Evolutionary conservation across 2,797 vertebrate genomes (phyloP), one percentile per base, ranked within the genome.

Genomic region (Lycodopsis pacificus): DNA sequence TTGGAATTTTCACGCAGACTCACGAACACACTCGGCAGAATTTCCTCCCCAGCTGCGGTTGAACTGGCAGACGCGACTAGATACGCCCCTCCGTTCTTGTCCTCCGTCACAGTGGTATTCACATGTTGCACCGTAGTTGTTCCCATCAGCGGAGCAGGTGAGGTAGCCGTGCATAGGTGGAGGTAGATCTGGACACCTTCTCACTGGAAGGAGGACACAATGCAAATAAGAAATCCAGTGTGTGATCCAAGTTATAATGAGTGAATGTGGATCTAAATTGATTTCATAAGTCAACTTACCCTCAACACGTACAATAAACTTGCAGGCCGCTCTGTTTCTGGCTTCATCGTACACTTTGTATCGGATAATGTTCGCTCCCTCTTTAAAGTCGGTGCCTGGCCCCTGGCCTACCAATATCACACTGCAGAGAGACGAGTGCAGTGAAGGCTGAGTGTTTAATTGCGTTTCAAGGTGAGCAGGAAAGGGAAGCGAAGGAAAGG

Each of bases 241-340:
- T 38, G 65, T 38, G 34, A 25, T 53, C 44, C n/a, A 5, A 25
- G 59, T 32, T 61, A 8, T 46, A 38, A 57, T n/a, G 36, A 56
- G 34, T 11, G 44, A 10, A 57, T 30, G 4, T 48, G 34, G 10
- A 56, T 72, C 44, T 51, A 4, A 63, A 36, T 13, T 27, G 4
- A 61, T 17, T 40, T 56, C 9, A 17, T n/a, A 8, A 51, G 13
- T 64, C 2, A 34, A 30, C 89, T 93, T 93, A 98, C 98, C 98
- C 92, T 97, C 96, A 66, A 99, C 93, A 14, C 96, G 96, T 66
- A 99, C 78, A 8, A 96, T 94, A 85, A 99, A 99, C 91, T 99
- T 99, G 97, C 98, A 99, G 90, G 96, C 96, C 1, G 97, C 98
- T 76, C 96, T 93, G 92, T 99, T 99, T 86, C 96, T 95, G 0